Evolutionary conservation across 2,888 invertebrate species (phyloP).

Genomic region (Lithosia quadra): DNA sequence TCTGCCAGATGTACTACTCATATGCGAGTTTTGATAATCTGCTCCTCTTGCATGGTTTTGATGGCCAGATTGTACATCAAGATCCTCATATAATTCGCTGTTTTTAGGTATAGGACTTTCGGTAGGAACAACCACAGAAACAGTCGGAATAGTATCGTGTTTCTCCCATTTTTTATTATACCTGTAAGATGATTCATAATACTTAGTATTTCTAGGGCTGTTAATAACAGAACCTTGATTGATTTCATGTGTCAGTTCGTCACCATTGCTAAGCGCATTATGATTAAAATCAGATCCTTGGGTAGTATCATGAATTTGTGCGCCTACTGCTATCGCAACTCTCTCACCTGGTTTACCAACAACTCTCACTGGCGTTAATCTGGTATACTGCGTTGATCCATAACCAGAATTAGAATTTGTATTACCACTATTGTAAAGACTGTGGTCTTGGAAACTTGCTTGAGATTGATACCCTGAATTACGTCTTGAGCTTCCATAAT

Average conservation of each 20-base stretch:
- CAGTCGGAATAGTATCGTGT: constrained; percentile 66
- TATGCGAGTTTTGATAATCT: constrained; percentile 56
- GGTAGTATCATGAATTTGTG: constrained; percentile 59
- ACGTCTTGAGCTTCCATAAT: constrained; percentile 52
- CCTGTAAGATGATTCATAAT: constrained; percentile 78
- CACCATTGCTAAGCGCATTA: constrained; percentile 65
- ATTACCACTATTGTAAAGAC: constrained; percentile 50
- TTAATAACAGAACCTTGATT: constrained; percentile 50
- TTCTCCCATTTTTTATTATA: constrained; percentile 83
- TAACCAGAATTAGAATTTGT: constrained; percentile 54
- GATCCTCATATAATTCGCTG: constrained; percentile 71
- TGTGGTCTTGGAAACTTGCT: constrained; percentile 60
- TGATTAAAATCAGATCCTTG: constrained; percentile 61
- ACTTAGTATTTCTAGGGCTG: constrained; percentile 62
- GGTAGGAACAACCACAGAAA: constrained; percentile 58
- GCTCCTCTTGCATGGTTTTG: constrained; percentile 53
- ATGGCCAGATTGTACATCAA: constrained; percentile 49
- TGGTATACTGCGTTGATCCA: constrained; percentile 56
- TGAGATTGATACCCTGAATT: constrained; percentile 60
- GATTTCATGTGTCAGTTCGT: constrained; percentile 61
- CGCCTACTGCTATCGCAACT: constrained; percentile 70
- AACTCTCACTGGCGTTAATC: constrained; percentile 69
- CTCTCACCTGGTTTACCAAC: constrained; percentile 71
- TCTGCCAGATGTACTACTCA: constrained; percentile 53
- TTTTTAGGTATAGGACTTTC: constrained; percentile 63